Conservation (phyloP, 2,888 invertebrate genomes). For the Xanthorhoe designata region DNA sequence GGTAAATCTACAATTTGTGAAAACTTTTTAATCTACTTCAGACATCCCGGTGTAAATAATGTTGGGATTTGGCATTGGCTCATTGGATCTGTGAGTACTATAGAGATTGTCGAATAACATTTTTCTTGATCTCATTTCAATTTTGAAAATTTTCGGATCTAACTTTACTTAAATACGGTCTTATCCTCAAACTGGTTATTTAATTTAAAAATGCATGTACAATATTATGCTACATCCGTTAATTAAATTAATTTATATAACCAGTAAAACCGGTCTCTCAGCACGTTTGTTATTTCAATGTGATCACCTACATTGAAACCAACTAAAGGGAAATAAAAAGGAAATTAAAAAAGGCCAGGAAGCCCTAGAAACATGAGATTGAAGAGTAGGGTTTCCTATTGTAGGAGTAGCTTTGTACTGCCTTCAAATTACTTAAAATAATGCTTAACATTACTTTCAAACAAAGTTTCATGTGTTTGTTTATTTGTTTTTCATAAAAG, state of each 20-base stretch:
- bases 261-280: conserved; percentile 3
- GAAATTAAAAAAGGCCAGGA: conserved; percentile 48
- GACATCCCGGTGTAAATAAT: conserved; percentile 39
- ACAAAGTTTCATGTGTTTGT: no score
- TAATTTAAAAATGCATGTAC: not conserved
- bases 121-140: conserved; percentile 20
- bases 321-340: conserved; percentile 28
- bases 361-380: conserved; percentile 62
- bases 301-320: conserved; percentile 12
- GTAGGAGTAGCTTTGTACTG: conserved; percentile 51
- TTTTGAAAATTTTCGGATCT: not conserved
- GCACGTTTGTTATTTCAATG: not conserved
- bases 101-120: conserved; percentile 13
- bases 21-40: conserved; percentile 60
- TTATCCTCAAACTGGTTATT: not conserved
- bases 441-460: conserved; percentile 17
- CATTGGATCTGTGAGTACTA: conserved; percentile 17
- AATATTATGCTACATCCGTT: not conserved
- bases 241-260: conserved; percentile 7
- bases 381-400: conserved; percentile 66
- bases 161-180: not conserved
- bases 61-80: conserved; percentile 31
- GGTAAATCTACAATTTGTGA: conserved; percentile 57
- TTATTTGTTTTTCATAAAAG: no score
- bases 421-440: conserved; percentile 48